Evolutionary conservation across 2,888 invertebrate species (phyloP).

Genomic region (Furcula furcula): DNA sequence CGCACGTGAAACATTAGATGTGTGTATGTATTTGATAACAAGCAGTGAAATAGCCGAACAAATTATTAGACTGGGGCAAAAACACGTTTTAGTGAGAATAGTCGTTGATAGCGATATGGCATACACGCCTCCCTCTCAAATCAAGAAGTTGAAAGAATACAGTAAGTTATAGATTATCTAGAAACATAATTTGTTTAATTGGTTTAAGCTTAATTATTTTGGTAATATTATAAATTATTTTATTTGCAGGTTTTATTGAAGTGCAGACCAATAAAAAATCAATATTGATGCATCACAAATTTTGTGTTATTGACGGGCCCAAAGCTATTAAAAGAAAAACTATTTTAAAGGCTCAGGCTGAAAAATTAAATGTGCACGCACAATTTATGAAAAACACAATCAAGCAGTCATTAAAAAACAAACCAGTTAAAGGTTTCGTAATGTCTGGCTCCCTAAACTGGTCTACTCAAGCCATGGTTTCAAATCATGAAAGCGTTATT

Average conservation of each 20-base stretch:
- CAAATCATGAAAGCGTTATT: conserved; percentile 87
- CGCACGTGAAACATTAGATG: conserved; percentile 72
- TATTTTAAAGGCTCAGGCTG: conserved; percentile 60
- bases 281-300: conserved; percentile 91
- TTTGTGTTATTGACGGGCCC: conserved; percentile 85
- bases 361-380: conserved; percentile 65
- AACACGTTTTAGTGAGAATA: conserved; percentile 70
- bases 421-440: conserved; percentile 68
- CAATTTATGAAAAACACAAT: conserved; percentile 39
- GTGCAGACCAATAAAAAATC: conserved; percentile 73
- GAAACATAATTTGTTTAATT: no score
- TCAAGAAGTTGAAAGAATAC: conserved; percentile 67
- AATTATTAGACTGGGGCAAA: conserved; percentile 71
- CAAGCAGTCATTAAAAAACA: conserved; percentile 43
- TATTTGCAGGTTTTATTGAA: conserved; percentile 67
- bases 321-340: conserved; percentile 66
- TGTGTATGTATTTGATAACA: conserved; percentile 77
- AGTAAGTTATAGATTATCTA: conserved; percentile 51
- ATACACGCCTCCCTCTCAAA: conserved; percentile 70
- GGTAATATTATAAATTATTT: conserved; percentile 3
- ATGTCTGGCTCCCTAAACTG: conserved; percentile 89
- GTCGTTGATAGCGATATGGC: conserved; percentile 76
- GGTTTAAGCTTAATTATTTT: not conserved
- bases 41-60: conserved; percentile 73
- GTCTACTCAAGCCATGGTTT: conserved; percentile 86